phyloP scores from a whole-genome alignment of 2,888 invertebrate genomes.

The Brachynemurus nebulosus region DNA sequence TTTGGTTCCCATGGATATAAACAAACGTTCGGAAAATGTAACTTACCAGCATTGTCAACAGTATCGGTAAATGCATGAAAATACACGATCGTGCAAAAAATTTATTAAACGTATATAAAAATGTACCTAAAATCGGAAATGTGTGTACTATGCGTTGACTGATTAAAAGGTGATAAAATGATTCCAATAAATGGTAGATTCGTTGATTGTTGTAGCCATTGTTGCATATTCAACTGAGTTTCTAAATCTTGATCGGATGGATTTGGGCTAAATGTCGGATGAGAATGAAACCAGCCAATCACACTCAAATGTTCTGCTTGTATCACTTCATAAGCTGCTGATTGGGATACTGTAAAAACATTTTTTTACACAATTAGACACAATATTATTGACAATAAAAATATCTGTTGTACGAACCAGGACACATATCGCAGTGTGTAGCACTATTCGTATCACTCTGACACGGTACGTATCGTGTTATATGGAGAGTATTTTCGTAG shows the following conservation, averaged over 20 bases:
- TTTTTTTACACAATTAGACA: background rate
- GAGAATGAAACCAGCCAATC: slow-evolving; percentile 68
- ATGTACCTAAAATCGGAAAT: background rate
- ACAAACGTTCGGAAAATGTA: too few species aligned
- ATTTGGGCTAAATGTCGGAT: slow-evolving; percentile 53
- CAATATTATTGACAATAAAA: too few species aligned
- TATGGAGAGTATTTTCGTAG: slow-evolving; percentile 28
- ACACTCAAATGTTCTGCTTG: slow-evolving; percentile 34
- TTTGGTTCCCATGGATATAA: too few species aligned
- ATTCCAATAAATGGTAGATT: slow-evolving; percentile 42
- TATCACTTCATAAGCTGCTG: slow-evolving; percentile 43
- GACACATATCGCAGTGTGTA: slow-evolving; percentile 68
- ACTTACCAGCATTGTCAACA: too few species aligned
- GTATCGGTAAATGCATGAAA: too few species aligned
- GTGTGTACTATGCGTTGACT: slow-evolving; percentile 29
- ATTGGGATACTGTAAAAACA: slow-evolving; percentile 39
- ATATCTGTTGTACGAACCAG: too few species aligned
- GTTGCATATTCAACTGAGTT: slow-evolving; percentile 47
- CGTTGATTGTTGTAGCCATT: slow-evolving; percentile 32
- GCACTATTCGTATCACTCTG: slow-evolving; percentile 45
- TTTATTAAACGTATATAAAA: too few species aligned
- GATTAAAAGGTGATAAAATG: slow-evolving; percentile 51
- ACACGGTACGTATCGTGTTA: slow-evolving; percentile 46
- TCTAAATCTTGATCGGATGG: slow-evolving; percentile 55
- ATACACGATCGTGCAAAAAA: too few species aligned